Percentiles rank a stretch among this genome's conserved stretches.
Evolutionary conservation across 2,113 vertebrate genomes (phyloP).

Genomic region (Proteles cristata): DNA sequence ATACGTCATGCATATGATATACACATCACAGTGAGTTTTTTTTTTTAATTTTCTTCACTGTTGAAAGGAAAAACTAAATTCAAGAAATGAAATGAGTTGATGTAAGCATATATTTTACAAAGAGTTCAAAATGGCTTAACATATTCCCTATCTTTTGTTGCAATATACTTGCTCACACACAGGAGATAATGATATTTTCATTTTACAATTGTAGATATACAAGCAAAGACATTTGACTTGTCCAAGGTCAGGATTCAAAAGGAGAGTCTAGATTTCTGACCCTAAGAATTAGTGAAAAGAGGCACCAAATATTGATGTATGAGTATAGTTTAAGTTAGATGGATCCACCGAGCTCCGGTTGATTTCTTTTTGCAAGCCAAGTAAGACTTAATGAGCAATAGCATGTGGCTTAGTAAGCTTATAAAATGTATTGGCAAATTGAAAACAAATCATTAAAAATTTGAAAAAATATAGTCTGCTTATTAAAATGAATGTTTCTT

Average conservation of each 20-base stretch:
- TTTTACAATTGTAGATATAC: not conserved
- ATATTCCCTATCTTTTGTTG: not conserved
- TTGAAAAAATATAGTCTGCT: not conserved
- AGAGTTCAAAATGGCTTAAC: not conserved
- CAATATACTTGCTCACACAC: not conserved
- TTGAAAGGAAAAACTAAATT: not conserved
- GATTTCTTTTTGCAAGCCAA: not conserved
- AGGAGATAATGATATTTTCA: not conserved
- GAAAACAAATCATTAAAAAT: slow-evolving; percentile 25
- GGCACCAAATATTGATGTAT: not conserved
- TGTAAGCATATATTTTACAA: not conserved
- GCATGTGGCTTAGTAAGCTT: not conserved
- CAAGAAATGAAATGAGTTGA: not conserved
- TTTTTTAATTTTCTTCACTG: not conserved
- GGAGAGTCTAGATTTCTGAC: not conserved
- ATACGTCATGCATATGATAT: not conserved
- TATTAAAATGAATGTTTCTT: slow-evolving; percentile 6
- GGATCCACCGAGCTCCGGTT: not conserved
- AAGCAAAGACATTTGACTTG: not conserved
- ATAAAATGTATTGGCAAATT: slow-evolving; percentile 4
- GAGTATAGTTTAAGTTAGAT: not conserved
- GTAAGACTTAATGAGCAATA: not conserved
- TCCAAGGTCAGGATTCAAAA: not conserved
- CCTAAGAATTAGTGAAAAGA: not conserved
- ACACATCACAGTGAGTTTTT: not conserved